phyloP scores from a whole-genome alignment of 2,113 vertebrate species.

The Chionodraco myersi region DNA sequence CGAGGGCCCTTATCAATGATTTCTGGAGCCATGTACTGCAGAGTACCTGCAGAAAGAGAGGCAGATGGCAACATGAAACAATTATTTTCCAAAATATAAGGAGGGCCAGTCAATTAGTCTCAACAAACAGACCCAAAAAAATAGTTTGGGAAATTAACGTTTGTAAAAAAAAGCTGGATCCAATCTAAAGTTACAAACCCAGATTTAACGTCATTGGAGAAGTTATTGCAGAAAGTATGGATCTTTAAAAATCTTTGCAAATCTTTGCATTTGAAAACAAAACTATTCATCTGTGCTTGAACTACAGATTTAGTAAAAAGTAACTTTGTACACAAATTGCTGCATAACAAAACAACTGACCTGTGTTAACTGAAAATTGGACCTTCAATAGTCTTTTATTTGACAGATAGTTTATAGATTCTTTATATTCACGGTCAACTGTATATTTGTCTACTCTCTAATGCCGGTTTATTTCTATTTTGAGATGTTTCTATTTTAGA shows the following conservation, averaged over 20 bases:
- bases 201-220: not conserved
- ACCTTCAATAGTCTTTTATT: no score
- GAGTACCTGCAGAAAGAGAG: slow-evolving; percentile 85
- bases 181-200: not conserved
- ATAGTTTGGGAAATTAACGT: not conserved
- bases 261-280: no score
- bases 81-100: not conserved
- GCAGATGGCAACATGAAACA: not conserved
- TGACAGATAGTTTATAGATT: no score
- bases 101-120: not conserved
- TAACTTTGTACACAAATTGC: no score
- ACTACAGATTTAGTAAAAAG: no score
- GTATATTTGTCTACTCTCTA: no score
- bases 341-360: no score
- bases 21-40: slow-evolving; percentile 99
- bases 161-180: not conserved
- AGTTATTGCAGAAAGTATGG: not conserved
- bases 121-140: not conserved
- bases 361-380: no score
- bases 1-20: slow-evolving; percentile 98
- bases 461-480: no score
- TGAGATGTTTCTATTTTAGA: no score
- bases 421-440: not conserved
- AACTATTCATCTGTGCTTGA: no score
- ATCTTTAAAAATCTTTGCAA: not conserved